Percentiles rank a stretch among this genome's conserved stretches.
Evolutionary conservation across 2,888 invertebrate species (phyloP).

Genomic region (Pristionchus fissidentatus): DNA sequence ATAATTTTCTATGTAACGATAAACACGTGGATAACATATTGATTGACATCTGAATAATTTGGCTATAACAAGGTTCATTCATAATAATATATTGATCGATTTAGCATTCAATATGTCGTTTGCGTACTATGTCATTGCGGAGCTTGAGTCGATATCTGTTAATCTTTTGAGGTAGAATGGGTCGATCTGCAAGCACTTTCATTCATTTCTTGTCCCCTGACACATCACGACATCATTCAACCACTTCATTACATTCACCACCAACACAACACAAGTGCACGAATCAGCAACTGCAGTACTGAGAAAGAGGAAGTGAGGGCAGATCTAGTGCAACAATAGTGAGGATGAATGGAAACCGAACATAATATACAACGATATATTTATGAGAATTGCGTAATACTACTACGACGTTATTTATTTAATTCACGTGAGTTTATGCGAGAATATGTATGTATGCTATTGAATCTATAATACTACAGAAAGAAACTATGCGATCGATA

Average conservation of each 20-base stretch:
- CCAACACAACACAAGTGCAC: slow-evolving; percentile 7
- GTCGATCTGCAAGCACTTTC: neutral
- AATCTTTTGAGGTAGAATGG: slow-evolving; percentile 26
- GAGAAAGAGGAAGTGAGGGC: neutral
- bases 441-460: slow-evolving; percentile 36
- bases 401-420: slow-evolving; percentile 29
- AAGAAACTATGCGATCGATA: slow-evolving; percentile 30
- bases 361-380: slow-evolving; percentile 42
- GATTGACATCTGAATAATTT: neutral
- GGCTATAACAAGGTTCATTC: slow-evolving; percentile 13
- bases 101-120: neutral
- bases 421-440: slow-evolving; percentile 10
- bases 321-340: neutral
- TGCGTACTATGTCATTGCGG: slow-evolving; percentile 14
- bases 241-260: slow-evolving; percentile 32
- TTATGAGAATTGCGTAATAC: slow-evolving; percentile 30
- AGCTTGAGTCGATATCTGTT: neutral
- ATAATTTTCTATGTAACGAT: slow-evolving; percentile 30
- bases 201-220: neutral
- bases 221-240: slow-evolving; percentile 27
- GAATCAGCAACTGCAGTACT: slow-evolving; percentile 13
- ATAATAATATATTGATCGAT: slow-evolving; percentile 19
- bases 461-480: slow-evolving; percentile 39
- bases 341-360: neutral
- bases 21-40: slow-evolving; percentile 15